Evolutionary conservation across 2,888 invertebrate species (phyloP).

Genomic region (Falcaria lacertinaria): DNA sequence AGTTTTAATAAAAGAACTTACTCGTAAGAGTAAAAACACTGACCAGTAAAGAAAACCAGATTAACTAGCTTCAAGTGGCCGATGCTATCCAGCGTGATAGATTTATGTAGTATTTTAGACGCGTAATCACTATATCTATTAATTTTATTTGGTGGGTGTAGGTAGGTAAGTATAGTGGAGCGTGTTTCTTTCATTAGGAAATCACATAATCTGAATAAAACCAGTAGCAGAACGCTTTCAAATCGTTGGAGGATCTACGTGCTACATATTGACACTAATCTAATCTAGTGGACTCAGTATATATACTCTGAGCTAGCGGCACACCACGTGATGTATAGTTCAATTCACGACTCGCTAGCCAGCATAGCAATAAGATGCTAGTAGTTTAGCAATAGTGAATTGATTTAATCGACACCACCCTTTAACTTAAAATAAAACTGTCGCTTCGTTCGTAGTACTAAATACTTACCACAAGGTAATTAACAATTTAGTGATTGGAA

Average conservation of each 20-base stretch:
- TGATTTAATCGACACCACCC: slow-evolving; percentile 37
- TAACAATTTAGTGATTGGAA: slow-evolving; percentile 20
- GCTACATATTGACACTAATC: slow-evolving; percentile 21
- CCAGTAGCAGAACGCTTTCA: slow-evolving; percentile 15
- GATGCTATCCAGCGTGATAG: background rate
- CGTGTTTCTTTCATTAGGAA: no score
- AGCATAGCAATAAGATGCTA: slow-evolving; percentile 51
- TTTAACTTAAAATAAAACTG: slow-evolving; percentile 42
- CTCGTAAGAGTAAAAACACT: background rate
- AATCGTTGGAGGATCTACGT: slow-evolving; percentile 21
- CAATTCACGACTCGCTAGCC: slow-evolving; percentile 50
- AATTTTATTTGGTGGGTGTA: background rate
- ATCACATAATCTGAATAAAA: no score
- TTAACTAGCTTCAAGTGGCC: background rate
- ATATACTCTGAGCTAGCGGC: slow-evolving; percentile 26
- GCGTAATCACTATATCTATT: background rate
- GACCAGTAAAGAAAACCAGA: background rate
- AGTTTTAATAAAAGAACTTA: background rate
- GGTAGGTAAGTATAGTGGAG: no score
- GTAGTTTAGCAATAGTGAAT: slow-evolving; percentile 28
- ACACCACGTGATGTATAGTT: slow-evolving; percentile 40
- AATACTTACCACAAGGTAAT: slow-evolving; percentile 28
- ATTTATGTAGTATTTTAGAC: background rate
- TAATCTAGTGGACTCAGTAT: slow-evolving; percentile 29
- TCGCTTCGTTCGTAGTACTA: slow-evolving; percentile 26